phyloP scores from a whole-genome alignment of 2,888 invertebrate species.

The Parasteatoda lunata region DNA sequence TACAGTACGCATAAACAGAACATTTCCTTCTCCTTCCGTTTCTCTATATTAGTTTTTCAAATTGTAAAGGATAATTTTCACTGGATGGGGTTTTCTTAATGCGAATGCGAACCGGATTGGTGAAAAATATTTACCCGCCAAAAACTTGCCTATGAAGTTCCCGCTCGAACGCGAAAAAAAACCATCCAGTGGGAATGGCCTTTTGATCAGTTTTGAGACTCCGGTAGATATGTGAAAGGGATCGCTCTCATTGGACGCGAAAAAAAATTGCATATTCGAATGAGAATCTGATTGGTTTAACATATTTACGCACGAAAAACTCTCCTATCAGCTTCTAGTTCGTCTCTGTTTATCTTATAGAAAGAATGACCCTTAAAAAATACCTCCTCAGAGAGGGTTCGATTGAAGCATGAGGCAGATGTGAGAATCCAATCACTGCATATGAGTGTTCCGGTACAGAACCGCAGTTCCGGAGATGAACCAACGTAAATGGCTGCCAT shows the following conservation, averaged over 20 bases:
- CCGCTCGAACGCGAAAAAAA: no score
- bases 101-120: no score
- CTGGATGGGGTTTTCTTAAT: no score
- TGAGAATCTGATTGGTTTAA: background rate
- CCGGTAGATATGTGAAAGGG: background rate
- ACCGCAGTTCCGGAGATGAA: background rate
- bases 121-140: no score
- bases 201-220: no score
- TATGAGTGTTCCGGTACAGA: constrained; percentile 56
- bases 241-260: background rate
- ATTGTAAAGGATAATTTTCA: no score
- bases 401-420: constrained; percentile 43
- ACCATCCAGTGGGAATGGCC: no score
- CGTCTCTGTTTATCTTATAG: background rate
- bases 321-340: background rate
- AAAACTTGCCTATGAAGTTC: no score
- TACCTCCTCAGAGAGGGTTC: no score
- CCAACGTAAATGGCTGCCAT: constrained; percentile 44
- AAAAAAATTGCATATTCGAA: background rate
- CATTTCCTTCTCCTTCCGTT: no score
- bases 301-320: background rate
- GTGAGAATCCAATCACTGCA: constrained; percentile 57
- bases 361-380: background rate
- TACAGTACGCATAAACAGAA: no score
- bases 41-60: no score